Base-by-base conservation (phyloP, 1,140 invertebrate genomes). In the Bombus pyrosoma region DNA sequence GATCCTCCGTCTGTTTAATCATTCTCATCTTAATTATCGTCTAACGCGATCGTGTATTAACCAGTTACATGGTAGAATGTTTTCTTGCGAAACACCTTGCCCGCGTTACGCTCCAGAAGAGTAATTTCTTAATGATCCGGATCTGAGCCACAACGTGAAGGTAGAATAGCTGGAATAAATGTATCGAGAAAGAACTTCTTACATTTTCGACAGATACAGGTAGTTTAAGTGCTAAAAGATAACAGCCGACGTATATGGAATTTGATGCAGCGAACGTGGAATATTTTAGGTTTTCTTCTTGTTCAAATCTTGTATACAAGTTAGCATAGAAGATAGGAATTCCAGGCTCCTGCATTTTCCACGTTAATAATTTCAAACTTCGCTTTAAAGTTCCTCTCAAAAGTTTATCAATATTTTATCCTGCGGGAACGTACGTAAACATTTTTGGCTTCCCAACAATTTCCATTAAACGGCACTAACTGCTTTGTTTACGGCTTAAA, bases 101-200 rank as follows among this genome's bases (percentile, higher is more conserved):
- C 53, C 12, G 59, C 76, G 82, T 71, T 84, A 84, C 82, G 87
- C 83, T 86, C 85, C 62, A 86, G 85, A 88, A 89, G 88, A 86
- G 75, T 86, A 86, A 88, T 89, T 88, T 89, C 83, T 81, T 66
- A 89, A 89, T 82, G 74, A 88, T 62, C 76, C 62, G 69, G 64
- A 79, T 39, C 53, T n/a, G 37, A 88, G n/a, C n/a, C 25, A 39
- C 41, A 28, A 76, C 77, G 39, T 10, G 43, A 69, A 64, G 32
- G 81, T 57, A 47, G 18, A 75, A 15, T 37, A 34, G 34, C n/a
- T 53, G 43, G 22, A 34, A 39, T 69, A 41, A 68, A 32, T 10
- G 10, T 43, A 2, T n/a, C 22, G 32, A 34, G 18, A 13, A n/a
- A 53, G 28, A 12, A 41, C 34, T 4, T 53, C 47, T 10, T 8